Conservation (phyloP, 2,797 vertebrate genomes). For the Syngnathus rostellatus region DNA sequence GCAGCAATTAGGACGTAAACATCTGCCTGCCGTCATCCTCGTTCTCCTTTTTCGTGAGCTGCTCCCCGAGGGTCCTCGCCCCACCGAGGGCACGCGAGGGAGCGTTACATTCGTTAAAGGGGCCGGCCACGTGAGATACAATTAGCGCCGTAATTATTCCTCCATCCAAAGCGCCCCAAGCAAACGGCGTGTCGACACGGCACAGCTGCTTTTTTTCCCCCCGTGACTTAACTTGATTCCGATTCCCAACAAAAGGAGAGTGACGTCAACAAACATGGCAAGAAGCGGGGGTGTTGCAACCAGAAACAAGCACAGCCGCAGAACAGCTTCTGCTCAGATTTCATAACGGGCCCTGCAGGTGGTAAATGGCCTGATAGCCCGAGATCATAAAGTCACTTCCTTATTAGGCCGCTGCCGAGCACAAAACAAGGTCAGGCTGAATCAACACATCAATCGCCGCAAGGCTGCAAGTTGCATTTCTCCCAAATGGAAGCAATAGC, state of each 20-base stretch:
- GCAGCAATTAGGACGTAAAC: conserved; percentile 45
- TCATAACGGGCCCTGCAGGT: conserved; percentile 37
- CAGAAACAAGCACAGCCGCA: conserved; percentile 12
- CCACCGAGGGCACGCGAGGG: background rate
- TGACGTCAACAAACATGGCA: background rate
- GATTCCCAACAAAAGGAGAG: background rate
- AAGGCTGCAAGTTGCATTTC: background rate
- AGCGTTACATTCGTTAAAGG: conserved; percentile 42
- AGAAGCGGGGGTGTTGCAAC: background rate
- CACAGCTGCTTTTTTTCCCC: background rate
- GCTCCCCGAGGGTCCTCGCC: conserved; percentile 41
- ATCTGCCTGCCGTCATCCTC: conserved; percentile 47
- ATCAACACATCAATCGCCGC: background rate
- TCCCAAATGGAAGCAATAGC: background rate
- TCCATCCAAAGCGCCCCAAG: conserved; percentile 36
- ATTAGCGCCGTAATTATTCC: conserved; percentile 34
- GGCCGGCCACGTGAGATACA: conserved; percentile 38
- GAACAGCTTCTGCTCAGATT: conserved; percentile 37
- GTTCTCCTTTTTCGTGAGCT: conserved; percentile 54
- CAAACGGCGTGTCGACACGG: conserved; percentile 18
- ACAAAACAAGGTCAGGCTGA: conserved; percentile 13
- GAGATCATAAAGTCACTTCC: conserved; percentile 40
- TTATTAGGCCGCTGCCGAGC: conserved; percentile 18
- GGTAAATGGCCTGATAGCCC: conserved; percentile 35
- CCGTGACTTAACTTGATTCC: background rate